Evolutionary conservation across 1,140 invertebrate genomes (phyloP).

Genomic region (Metaphire vulgaris): DNA sequence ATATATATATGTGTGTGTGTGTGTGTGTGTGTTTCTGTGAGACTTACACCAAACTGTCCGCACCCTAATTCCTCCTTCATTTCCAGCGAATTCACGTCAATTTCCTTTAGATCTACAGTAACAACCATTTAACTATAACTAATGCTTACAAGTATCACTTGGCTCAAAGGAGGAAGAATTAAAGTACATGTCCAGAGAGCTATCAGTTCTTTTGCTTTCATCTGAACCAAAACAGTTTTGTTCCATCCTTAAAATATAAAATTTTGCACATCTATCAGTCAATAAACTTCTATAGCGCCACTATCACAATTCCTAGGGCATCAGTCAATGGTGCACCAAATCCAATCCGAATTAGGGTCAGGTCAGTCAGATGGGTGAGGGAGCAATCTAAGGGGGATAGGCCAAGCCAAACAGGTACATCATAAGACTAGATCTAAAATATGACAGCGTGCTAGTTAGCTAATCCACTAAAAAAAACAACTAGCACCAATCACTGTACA

Average conservation of each 20-base stretch:
- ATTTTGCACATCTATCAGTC: background rate
- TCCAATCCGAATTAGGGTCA: no score
- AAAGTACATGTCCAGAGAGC: background rate
- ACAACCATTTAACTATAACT: background rate
- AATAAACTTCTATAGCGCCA: background rate
- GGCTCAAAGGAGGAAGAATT: background rate
- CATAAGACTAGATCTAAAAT: no score
- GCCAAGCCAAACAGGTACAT: no score
- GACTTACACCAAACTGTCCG: conserved; percentile 79
- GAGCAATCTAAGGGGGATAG: no score
- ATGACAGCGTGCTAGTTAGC: no score
- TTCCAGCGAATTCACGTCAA: conserved; percentile 79
- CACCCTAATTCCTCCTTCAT: conserved; percentile 82
- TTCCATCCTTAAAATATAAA: background rate
- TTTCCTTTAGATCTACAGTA: conserved; percentile 85
- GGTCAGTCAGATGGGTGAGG: no score
- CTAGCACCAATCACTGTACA: no score
- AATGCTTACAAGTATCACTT: background rate
- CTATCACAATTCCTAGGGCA: no score
- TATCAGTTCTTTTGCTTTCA: background rate
- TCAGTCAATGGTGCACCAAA: no score
- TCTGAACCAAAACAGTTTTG: background rate
- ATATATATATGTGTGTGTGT: no score
- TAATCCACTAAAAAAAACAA: no score
- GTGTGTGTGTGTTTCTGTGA: no score